Conservation (phyloP, 2,797 vertebrate genomes). For the Galago senegalensis region DNA sequence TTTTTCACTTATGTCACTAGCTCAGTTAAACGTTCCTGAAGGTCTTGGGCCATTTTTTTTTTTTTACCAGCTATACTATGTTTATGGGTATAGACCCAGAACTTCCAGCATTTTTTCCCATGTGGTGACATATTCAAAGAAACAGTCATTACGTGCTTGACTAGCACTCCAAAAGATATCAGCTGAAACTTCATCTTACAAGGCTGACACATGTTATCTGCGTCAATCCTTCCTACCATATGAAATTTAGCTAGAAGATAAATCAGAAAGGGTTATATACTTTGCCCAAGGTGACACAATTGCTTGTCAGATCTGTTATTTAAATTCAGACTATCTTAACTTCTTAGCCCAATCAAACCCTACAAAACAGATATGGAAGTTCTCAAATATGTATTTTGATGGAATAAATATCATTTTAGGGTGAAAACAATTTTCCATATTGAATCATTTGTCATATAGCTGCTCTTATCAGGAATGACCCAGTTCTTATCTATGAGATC, state of each 20-base stretch:
- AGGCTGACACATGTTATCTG: not conserved
- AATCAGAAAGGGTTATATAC: not conserved
- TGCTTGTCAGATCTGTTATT: conserved; percentile 1
- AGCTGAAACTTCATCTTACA: not conserved
- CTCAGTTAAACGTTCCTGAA: not conserved
- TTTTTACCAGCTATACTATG: not conserved
- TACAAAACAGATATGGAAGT: not conserved
- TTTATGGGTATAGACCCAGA: not conserved
- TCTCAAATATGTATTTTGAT: not conserved
- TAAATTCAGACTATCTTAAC: not conserved
- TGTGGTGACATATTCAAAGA: not conserved
- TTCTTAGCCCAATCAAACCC: not conserved
- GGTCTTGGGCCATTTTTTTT: not conserved
- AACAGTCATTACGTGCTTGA: not conserved
- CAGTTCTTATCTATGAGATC: not conserved
- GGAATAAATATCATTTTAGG: not conserved
- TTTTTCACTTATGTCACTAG: not conserved
- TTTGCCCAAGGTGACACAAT: not conserved
- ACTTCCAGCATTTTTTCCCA: not conserved
- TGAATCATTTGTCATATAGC: not conserved
- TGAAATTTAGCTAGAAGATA: not conserved
- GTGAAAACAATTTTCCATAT: not conserved
- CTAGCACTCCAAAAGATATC: not conserved
- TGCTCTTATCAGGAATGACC: not conserved
- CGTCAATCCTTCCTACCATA: not conserved